phyloP scores from a whole-genome alignment of 2,113 vertebrate species.

The Epinephelus moara region DNA sequence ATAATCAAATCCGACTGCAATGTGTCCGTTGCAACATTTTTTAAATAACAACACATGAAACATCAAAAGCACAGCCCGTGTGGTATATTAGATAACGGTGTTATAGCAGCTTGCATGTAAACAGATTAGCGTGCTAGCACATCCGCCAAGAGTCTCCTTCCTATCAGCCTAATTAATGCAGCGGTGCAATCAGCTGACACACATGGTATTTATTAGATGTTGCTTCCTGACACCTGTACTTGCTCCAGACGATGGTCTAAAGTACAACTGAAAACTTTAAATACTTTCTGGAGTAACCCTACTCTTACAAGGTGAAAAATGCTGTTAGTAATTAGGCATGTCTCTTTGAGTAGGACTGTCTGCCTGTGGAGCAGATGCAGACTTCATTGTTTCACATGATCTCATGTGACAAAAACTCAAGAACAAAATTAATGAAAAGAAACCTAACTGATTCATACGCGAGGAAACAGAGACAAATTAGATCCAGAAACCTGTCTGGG shows the following conservation, averaged over 20 bases:
- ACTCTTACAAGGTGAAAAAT: neutral
- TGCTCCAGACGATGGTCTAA: neutral
- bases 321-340: neutral
- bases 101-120: neutral
- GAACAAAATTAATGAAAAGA: neutral
- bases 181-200: neutral
- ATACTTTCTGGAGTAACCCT: neutral
- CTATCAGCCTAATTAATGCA: neutral
- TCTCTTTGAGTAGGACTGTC: neutral
- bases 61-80: neutral
- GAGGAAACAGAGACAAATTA: conserved; percentile 4
- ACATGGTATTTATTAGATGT: neutral
- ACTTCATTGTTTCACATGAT: conserved; percentile 6
- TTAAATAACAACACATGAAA: neutral
- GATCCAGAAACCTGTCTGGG: neutral
- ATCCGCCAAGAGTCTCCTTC: neutral
- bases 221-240: neutral
- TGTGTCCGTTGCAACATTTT: no score
- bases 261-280: neutral
- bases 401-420: neutral
- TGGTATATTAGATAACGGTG: neutral
- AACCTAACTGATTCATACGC: neutral
- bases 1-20: no score
- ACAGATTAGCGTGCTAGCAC: neutral
- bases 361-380: neutral